phyloP scores from a whole-genome alignment of 1,140 invertebrate genomes.

The Anoplophora glabripennis region DNA sequence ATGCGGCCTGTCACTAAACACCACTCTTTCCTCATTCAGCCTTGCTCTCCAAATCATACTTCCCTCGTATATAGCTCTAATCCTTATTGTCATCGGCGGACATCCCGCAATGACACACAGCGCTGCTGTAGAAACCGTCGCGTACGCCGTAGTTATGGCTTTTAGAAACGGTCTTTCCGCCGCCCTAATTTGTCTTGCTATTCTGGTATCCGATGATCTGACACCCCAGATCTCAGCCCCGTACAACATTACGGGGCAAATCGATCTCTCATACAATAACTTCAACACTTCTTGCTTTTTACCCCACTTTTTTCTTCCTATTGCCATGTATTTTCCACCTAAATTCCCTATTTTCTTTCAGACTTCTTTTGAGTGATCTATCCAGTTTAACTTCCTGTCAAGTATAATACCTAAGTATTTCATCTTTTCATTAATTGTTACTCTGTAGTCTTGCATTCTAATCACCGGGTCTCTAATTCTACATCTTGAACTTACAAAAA shows the following conservation, averaged over 20 bases:
- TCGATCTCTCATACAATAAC: too few relatives aligned
- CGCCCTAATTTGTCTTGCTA: slow-evolving; percentile 18
- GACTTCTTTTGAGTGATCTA: slow-evolving; percentile 19
- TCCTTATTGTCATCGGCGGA: too few relatives aligned
- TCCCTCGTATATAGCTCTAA: too few relatives aligned
- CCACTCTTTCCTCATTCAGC: too few relatives aligned
- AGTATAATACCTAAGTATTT: slow-evolving; percentile 28
- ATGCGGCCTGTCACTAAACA: too few relatives aligned
- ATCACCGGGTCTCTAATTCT: slow-evolving; percentile 19
- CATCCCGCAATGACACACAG: slow-evolving; percentile 15
- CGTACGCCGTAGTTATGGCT: slow-evolving; percentile 15
- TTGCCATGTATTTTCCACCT: too few relatives aligned
- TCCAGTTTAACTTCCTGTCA: slow-evolving; percentile 14
- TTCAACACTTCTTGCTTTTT: too few relatives aligned
- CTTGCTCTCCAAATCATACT: too few relatives aligned
- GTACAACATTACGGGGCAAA: too few relatives aligned
- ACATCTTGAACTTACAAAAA: slow-evolving; percentile 13
- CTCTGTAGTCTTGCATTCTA: not conserved
- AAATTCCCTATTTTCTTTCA: not conserved
- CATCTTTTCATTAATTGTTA: not conserved
- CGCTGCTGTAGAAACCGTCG: slow-evolving; percentile 19
- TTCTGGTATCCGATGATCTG: slow-evolving; percentile 5
- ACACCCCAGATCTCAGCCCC: not conserved
- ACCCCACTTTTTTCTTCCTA: too few relatives aligned
- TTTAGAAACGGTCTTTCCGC: slow-evolving; percentile 23